Evolutionary conservation across 2,113 vertebrate species (phyloP).

Genomic region (Pyrgilauda ruficollis): DNA sequence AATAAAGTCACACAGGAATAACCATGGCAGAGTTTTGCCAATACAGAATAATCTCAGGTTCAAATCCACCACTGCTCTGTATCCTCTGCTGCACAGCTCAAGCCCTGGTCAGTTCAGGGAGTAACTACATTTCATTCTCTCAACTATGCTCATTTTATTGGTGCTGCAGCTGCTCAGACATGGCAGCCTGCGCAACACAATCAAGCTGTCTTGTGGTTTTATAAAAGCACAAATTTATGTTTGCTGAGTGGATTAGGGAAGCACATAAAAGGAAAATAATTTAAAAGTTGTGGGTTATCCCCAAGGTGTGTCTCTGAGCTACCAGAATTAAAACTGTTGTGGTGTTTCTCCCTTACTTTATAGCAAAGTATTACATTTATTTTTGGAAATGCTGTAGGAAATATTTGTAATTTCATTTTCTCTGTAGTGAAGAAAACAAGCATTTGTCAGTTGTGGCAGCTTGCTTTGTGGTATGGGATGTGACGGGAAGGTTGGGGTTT

Average conservation of each 20-base stretch:
- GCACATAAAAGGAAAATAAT: background rate
- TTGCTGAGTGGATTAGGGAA: background rate
- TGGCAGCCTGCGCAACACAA: background rate
- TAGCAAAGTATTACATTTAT: background rate
- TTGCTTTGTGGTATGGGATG: background rate
- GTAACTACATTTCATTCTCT: background rate
- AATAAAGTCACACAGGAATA: background rate
- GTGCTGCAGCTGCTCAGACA: background rate
- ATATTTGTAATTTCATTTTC: background rate
- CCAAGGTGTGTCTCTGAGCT: background rate
- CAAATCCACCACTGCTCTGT: fast-evolving
- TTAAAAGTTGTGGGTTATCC: background rate
- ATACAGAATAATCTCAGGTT: background rate
- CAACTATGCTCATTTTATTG: background rate
- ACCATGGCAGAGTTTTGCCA: background rate
- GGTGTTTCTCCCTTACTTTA: background rate
- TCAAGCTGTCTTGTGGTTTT: background rate
- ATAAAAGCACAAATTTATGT: background rate
- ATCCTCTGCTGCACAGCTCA: background rate
- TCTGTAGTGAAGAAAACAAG: background rate
- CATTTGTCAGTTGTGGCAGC: background rate
- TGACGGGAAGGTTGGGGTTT: background rate
- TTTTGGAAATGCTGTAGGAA: background rate
- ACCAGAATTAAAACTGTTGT: background rate
- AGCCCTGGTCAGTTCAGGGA: background rate